Percentiles rank a stretch among this genome's conserved stretches.
Conservation (phyloP, 1,140 invertebrate species). For the Gerris buenoi region DNA sequence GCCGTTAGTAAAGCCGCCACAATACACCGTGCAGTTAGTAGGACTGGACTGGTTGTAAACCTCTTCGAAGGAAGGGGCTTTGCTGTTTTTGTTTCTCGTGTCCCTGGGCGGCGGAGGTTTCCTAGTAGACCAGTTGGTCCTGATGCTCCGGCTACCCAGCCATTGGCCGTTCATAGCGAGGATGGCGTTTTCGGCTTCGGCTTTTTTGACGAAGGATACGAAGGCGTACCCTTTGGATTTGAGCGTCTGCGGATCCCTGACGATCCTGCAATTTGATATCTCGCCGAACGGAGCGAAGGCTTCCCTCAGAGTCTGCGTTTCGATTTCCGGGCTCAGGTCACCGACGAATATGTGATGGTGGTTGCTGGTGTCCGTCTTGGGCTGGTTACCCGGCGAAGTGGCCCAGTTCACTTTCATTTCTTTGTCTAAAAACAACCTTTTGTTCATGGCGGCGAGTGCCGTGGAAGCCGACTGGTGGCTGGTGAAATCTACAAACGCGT, state of each 20-base stretch:
- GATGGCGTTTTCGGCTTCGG: slow-evolving; percentile 95
- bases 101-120: slow-evolving; percentile 65
- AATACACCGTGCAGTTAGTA: slow-evolving; percentile 98
- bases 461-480: slow-evolving; percentile 85
- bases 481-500: slow-evolving; percentile 94
- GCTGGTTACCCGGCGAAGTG: slow-evolving; percentile 89
- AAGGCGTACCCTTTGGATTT: slow-evolving; percentile 99
- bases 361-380: slow-evolving; percentile 95
- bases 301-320: slow-evolving; percentile 89
- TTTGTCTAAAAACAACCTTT: slow-evolving; percentile 84
- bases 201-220: slow-evolving; percentile 97
- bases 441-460: slow-evolving; percentile 94
- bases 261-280: slow-evolving; percentile 98
- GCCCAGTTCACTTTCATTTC: slow-evolving; percentile 99
- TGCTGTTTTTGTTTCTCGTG: slow-evolving; percentile 35
- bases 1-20: slow-evolving; percentile 86
- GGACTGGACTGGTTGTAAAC: slow-evolving; percentile 94
- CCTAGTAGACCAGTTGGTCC: slow-evolving; percentile 99
- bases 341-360: slow-evolving; percentile 99
- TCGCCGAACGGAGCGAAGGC: slow-evolving; percentile 96
- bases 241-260: slow-evolving; percentile 91
- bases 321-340: slow-evolving; percentile 96
- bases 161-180: slow-evolving; percentile 97
- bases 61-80: slow-evolving; percentile 50
- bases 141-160: slow-evolving; percentile 91